phyloP scores from a whole-genome alignment of 2,888 invertebrate species.

The Daptonema setosum region DNA sequence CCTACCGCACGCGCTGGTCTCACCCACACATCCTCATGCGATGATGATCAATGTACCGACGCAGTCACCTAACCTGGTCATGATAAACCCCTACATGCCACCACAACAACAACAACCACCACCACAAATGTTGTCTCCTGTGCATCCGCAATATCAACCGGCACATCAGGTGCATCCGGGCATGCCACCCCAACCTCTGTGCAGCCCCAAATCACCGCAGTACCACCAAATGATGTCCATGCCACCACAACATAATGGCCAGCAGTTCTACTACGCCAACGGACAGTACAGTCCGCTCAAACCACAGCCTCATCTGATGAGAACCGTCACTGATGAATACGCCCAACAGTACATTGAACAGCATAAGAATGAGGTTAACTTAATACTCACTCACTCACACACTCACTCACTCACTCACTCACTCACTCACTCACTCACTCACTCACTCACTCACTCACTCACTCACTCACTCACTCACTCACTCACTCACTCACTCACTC shows the following conservation, averaged over 20 bases:
- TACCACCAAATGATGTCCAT: background rate
- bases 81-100: too few species aligned
- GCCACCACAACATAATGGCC: background rate
- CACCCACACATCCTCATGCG: too few species aligned
- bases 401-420: constrained; percentile 2
- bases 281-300: background rate
- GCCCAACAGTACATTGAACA: constrained; percentile 13
- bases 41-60: too few species aligned
- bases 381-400: background rate
- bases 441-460: constrained; percentile 8
- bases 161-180: too few species aligned
- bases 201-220: background rate
- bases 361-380: constrained; percentile 14
- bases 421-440: constrained; percentile 6
- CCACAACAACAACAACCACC: too few species aligned
- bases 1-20: too few species aligned
- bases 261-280: background rate
- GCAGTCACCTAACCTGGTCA: too few species aligned
- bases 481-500: background rate
- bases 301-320: constrained; percentile 8
- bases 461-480: constrained; percentile 7
- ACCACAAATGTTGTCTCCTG: too few species aligned
- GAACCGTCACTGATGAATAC: constrained; percentile 8
- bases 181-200: too few species aligned
- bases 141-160: too few species aligned